These are phyloP conservation scores for Poecilia velifera DNA, from an alignment of 2,797 vertebrate genomes.

Conservation along the genomic window DNA sequence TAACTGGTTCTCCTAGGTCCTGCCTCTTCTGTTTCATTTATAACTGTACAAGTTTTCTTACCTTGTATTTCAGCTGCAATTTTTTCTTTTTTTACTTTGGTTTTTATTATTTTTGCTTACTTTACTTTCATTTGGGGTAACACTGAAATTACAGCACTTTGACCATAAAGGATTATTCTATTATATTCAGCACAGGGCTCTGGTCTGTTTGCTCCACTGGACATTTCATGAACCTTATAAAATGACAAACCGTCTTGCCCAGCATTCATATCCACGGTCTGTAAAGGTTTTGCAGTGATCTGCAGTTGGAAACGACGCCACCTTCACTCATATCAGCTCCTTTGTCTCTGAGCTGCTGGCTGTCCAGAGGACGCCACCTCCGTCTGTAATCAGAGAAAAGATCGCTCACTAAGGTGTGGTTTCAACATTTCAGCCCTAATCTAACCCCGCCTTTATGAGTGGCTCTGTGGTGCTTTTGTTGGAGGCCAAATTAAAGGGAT, in stretches of 20 bases:
- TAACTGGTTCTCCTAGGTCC: too few species aligned
- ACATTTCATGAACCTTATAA: not conserved
- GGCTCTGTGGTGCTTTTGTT: slow-evolving; percentile 45
- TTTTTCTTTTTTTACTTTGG: not conserved
- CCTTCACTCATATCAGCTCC: not conserved
- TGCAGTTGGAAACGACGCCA: not conserved
- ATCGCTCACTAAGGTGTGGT: slow-evolving; percentile 43
- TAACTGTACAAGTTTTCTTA: not conserved
- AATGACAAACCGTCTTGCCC: not conserved
- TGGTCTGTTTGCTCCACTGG: not conserved
- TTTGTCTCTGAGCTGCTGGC: slow-evolving; percentile 5
- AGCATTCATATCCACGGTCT: not conserved
- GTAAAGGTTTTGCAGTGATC: not conserved
- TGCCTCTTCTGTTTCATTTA: not conserved
- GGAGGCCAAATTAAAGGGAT: slow-evolving; percentile 54
- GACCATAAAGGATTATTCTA: not conserved
- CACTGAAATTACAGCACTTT: not conserved
- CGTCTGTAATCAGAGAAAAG: slow-evolving; percentile 28
- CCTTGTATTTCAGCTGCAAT: not conserved
- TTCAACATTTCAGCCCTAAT: slow-evolving; percentile 20
- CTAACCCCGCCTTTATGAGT: slow-evolving; percentile 42
- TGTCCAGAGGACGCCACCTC: slow-evolving; percentile 15
- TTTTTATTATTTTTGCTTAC: not conserved
- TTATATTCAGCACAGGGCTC: not conserved
- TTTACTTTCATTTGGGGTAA: not conserved